A percentile compares a stretch with the other conserved stretches of the same genome.
phyloP scores from a whole-genome alignment of 2,888 invertebrate genomes.

The Portevinia maculata region DNA sequence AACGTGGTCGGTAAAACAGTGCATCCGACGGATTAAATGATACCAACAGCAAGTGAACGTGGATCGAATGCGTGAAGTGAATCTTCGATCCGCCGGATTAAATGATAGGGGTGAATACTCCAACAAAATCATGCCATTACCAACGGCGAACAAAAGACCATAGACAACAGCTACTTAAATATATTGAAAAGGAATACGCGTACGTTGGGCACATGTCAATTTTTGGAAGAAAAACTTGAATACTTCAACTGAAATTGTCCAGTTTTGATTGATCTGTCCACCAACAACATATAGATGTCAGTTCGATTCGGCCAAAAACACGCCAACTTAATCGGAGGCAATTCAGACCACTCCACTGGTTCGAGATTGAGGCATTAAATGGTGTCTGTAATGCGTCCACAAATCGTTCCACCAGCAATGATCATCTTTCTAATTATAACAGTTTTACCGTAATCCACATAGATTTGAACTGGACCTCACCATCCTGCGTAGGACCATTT shows the following conservation, averaged over 20 bases:
- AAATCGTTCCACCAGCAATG: slow-evolving; percentile 20
- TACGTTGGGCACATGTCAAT: slow-evolving; percentile 12
- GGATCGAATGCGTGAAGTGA: too few species aligned
- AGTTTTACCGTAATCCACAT: neutral
- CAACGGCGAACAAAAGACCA: neutral
- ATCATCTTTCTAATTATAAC: slow-evolving; percentile 16
- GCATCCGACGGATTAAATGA: too few species aligned
- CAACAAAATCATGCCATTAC: neutral
- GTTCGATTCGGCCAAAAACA: slow-evolving; percentile 27
- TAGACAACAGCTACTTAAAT: slow-evolving; percentile 2
- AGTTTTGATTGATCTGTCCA: neutral
- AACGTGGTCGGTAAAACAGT: too few species aligned
- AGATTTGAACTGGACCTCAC: neutral
- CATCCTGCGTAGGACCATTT: slow-evolving; percentile 16
- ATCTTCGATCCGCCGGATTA: too few species aligned
- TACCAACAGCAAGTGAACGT: too few species aligned
- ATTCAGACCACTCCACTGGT: slow-evolving; percentile 33
- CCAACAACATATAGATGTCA: slow-evolving; percentile 33
- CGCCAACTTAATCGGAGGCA: slow-evolving; percentile 36
- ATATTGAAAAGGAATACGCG: neutral
- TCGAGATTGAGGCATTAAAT: slow-evolving; percentile 37
- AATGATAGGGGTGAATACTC: too few species aligned
- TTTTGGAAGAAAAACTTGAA: slow-evolving; percentile 15
- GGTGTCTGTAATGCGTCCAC: slow-evolving; percentile 3
- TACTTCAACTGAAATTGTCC: slow-evolving; percentile 7